Conservation (phyloP, 1,140 invertebrate species). For the Magallana ariakensis region DNA sequence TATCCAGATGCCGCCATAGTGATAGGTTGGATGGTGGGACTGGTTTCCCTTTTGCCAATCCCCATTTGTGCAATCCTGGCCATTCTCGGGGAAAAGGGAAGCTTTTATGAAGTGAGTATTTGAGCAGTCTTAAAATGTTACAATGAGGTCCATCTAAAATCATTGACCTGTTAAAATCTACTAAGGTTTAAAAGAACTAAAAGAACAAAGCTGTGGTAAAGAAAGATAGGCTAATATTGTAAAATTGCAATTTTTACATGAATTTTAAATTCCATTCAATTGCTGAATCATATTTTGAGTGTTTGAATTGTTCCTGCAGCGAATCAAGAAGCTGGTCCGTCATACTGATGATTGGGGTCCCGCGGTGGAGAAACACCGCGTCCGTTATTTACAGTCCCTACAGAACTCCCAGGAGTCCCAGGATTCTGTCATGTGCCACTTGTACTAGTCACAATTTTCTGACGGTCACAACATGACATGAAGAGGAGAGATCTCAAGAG, state of each 20-base stretch:
- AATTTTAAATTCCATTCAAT: too few species aligned
- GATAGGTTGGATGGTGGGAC: conserved; percentile 73
- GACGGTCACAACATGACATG: too few species aligned
- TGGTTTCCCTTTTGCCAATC: conserved; percentile 63
- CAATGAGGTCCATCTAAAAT: too few species aligned
- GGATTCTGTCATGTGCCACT: background rate
- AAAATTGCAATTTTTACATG: too few species aligned
- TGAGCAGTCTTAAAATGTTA: too few species aligned
- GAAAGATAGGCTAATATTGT: too few species aligned
- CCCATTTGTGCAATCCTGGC: conserved; percentile 59
- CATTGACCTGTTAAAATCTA: too few species aligned
- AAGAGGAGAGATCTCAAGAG: too few species aligned
- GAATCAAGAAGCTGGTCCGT: conserved; percentile 60
- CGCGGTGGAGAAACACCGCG: conserved; percentile 57
- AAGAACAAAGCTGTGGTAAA: too few species aligned
- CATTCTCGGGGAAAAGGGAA: conserved; percentile 59
- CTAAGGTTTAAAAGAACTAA: too few species aligned
- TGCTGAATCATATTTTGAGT: too few species aligned
- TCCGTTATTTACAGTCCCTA: conserved; percentile 58
- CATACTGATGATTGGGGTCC: conserved; percentile 67
- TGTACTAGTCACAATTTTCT: too few species aligned
- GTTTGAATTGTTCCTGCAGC: conserved; percentile 46
- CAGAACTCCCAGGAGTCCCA: background rate
- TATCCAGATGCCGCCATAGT: conserved; percentile 77
- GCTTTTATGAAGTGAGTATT: conserved; percentile 59